Evolutionary conservation across 2,888 invertebrate species (phyloP).

Genomic region (Campoplex capitator): DNA sequence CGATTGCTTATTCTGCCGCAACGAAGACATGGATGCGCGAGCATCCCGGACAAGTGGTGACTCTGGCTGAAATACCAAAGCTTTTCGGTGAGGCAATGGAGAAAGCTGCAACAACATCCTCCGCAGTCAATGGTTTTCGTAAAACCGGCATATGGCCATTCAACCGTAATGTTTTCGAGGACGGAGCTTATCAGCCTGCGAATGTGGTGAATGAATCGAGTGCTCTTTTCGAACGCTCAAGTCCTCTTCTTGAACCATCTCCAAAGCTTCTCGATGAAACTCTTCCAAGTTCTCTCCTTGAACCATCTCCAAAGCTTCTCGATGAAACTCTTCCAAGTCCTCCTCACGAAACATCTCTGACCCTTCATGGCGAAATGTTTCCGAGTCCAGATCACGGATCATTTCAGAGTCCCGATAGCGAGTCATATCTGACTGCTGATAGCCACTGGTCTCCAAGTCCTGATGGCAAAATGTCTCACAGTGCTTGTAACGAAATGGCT

Average conservation of each 20-base stretch:
- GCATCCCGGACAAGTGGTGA: conserved; percentile 75
- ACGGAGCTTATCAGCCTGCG: conserved; percentile 70
- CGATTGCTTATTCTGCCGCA: conserved; percentile 72
- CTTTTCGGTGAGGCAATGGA: conserved; percentile 75
- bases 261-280: background rate
- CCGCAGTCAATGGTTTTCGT: conserved; percentile 75
- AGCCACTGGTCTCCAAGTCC: conserved; percentile 1
- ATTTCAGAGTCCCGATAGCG: background rate
- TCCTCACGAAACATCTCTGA: conserved; percentile 1
- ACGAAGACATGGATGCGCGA: conserved; percentile 72
- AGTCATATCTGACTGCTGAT: background rate
- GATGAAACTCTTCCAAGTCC: too few relatives aligned
- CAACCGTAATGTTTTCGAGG: conserved; percentile 72
- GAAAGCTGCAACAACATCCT: conserved; percentile 72
- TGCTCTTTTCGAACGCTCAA: background rate
- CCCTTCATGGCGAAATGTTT: background rate
- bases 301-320: too few relatives aligned
- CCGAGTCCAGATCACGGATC: background rate
- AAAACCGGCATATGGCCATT: conserved; percentile 76
- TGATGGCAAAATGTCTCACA: background rate
- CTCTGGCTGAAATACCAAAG: conserved; percentile 71
- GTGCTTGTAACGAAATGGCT: background rate
- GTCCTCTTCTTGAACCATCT: background rate
- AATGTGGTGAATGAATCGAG: background rate
- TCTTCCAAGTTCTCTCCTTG: background rate